A percentile compares a stretch with the other conserved stretches of the same genome.
phyloP scores from a whole-genome alignment of 2,888 invertebrate genomes.

The Margaritifera margaritifera region DNA sequence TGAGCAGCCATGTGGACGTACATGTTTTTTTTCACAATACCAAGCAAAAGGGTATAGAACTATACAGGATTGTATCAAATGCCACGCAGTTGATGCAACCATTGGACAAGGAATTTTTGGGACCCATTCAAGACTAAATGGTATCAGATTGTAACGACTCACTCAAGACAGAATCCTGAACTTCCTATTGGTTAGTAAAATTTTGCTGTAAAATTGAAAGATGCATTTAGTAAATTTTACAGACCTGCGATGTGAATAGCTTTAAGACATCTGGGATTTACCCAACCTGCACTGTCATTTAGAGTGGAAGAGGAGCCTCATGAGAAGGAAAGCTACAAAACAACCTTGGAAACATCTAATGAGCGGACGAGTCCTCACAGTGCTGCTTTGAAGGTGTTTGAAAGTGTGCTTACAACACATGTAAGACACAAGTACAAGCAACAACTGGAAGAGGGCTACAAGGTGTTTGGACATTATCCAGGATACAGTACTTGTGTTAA shows the following conservation, averaged over 20 bases:
- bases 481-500: too few species aligned
- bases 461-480: too few species aligned
- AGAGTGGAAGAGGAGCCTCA: too few species aligned
- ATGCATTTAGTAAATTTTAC: conserved; percentile 32
- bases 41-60: conserved; percentile 19
- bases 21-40: conserved; percentile 19
- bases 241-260: conserved; percentile 31
- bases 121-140: conserved; percentile 30
- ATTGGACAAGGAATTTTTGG: conserved; percentile 38
- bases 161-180: conserved; percentile 31
- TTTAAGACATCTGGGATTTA: conserved; percentile 30
- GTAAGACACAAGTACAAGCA: too few species aligned
- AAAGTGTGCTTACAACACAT: too few species aligned
- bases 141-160: conserved; percentile 21
- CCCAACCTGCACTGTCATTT: too few species aligned
- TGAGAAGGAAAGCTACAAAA: too few species aligned
- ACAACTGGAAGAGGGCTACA: too few species aligned
- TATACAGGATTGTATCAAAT: conserved; percentile 31
- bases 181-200: conserved; percentile 22
- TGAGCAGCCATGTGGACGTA: conserved; percentile 26
- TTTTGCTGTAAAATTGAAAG: conserved; percentile 33
- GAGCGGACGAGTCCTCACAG: too few species aligned
- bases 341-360: too few species aligned
- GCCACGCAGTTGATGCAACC: conserved; percentile 43
- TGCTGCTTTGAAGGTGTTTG: too few species aligned